Evolutionary conservation across 2,888 invertebrate genomes (phyloP).

Genomic region (Nyleta sp.): DNA sequence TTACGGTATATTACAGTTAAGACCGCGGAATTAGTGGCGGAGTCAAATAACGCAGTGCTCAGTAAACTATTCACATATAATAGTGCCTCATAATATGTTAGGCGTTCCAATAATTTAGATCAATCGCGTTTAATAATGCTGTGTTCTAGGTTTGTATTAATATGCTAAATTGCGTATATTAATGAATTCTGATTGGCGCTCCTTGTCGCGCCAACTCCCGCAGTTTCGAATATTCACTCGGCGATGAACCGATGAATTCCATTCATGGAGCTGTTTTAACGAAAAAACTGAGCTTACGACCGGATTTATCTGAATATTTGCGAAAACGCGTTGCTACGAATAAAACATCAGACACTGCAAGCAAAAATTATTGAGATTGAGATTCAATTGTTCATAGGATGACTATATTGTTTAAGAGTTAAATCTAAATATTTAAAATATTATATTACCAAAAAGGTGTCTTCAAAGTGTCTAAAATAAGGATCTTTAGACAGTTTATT

Average conservation of each 20-base stretch:
- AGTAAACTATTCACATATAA: slow-evolving; percentile 31
- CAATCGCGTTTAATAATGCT: slow-evolving; percentile 40
- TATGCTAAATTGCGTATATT: slow-evolving; percentile 37
- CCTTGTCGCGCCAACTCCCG: slow-evolving; percentile 3
- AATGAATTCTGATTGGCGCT: slow-evolving; percentile 23
- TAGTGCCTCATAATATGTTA: slow-evolving; percentile 22
- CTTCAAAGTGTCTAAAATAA: too few relatives aligned
- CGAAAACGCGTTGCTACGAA: too few relatives aligned
- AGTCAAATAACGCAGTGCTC: slow-evolving; percentile 28
- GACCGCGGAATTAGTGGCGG: slow-evolving; percentile 26
- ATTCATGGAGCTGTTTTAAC: not conserved
- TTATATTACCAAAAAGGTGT: too few relatives aligned
- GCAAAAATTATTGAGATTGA: too few relatives aligned
- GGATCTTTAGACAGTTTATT: too few relatives aligned
- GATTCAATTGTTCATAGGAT: too few relatives aligned
- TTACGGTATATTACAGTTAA: slow-evolving; percentile 28
- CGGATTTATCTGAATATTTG: not conserved
- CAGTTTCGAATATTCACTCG: slow-evolving; percentile 1
- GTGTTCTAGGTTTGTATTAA: slow-evolving; percentile 28
- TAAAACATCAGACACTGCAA: too few relatives aligned
- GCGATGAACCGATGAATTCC: not conserved
- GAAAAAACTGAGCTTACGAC: not conserved
- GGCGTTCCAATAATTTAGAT: slow-evolving; percentile 46
- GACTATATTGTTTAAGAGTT: too few relatives aligned
- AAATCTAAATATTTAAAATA: too few relatives aligned